phyloP scores from a whole-genome alignment of 2,797 vertebrate species.

The Babyrousa celebensis region DNA sequence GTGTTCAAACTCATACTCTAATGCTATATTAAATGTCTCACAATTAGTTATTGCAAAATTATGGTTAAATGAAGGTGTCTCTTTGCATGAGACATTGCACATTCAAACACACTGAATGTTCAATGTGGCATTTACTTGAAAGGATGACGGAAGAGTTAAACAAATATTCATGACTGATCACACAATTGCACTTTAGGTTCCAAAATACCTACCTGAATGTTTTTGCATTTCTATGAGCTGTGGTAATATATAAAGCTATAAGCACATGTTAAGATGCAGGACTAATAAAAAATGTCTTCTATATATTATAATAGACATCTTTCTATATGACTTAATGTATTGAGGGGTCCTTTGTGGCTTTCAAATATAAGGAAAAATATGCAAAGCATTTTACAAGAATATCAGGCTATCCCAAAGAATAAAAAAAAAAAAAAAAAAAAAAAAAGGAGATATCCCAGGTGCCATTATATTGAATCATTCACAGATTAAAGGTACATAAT shows the following conservation, averaged over 20 bases:
- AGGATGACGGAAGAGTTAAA: constrained; percentile 52
- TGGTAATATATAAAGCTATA: constrained; percentile 27
- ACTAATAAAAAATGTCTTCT: constrained; percentile 68
- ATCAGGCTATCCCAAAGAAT: neutral
- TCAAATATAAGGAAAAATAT: constrained; percentile 37
- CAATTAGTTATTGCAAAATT: constrained; percentile 5
- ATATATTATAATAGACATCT: constrained; percentile 12
- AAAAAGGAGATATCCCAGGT: neutral
- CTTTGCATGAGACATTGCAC: constrained; percentile 15
- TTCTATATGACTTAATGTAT: neutral
- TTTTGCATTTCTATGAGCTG: constrained; percentile 51
- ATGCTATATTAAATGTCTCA: constrained; percentile 9
- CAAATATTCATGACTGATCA: constrained; percentile 54
- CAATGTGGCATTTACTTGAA: constrained; percentile 39
- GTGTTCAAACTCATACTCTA: neutral
- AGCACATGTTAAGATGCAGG: constrained; percentile 44
- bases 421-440: neutral
- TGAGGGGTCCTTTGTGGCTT: neutral
- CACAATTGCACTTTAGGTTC: constrained; percentile 51
- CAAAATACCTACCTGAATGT: constrained; percentile 7
- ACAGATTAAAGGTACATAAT: constrained; percentile 22
- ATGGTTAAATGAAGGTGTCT: neutral
- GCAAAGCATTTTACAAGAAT: constrained; percentile 3
- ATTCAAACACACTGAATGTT: constrained; percentile 8
- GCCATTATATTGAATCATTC: constrained; percentile 36